phyloP scores from a whole-genome alignment of 1,140 invertebrate genomes.

The Glossosoma conforme region DNA sequence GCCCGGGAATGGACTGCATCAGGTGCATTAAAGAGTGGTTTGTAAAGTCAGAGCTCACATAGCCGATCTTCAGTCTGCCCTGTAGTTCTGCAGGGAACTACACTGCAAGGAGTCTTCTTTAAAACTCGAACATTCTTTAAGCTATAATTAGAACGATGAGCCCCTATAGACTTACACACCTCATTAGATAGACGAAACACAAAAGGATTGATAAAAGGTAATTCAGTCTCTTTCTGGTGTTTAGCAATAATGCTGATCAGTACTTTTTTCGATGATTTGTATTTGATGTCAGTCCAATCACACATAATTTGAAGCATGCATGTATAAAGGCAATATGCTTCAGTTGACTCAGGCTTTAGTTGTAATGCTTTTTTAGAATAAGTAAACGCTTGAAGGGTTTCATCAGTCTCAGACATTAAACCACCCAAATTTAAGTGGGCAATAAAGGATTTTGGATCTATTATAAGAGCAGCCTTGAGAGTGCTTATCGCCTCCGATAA shows the following conservation, averaged over 20 bases:
- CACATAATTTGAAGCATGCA: conserved; percentile 99
- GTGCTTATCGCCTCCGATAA: conserved; percentile 95
- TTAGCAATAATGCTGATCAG: conserved; percentile 93
- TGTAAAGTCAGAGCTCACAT: conserved; percentile 98
- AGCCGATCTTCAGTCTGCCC: conserved; percentile 82
- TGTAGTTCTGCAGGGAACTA: conserved; percentile 62
- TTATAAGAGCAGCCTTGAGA: conserved; percentile 97
- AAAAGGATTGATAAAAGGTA: conserved; percentile 99
- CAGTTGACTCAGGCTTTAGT: conserved; percentile 97
- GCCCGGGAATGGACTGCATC: conserved; percentile 99
- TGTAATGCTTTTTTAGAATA: conserved; percentile 97
- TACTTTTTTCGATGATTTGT: conserved; percentile 93
- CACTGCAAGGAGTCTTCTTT: conserved; percentile 79
- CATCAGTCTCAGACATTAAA: conserved; percentile 93
- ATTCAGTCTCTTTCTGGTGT: conserved; percentile 89
- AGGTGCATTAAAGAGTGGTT: conserved; percentile 99
- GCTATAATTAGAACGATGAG: conserved; percentile 93
- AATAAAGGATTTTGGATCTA: conserved; percentile 99
- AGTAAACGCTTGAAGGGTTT: conserved; percentile 83
- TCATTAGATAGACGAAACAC: conserved; percentile 95
- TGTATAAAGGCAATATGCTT: conserved; percentile 98
- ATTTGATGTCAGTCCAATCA: conserved; percentile 98
- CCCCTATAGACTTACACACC: conserved; percentile 91
- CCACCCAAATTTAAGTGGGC: conserved; percentile 97
- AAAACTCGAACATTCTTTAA: conserved; percentile 92